phyloP scores from a whole-genome alignment of 2,113 vertebrate genomes.

The Daphoenositta chrysoptera region DNA sequence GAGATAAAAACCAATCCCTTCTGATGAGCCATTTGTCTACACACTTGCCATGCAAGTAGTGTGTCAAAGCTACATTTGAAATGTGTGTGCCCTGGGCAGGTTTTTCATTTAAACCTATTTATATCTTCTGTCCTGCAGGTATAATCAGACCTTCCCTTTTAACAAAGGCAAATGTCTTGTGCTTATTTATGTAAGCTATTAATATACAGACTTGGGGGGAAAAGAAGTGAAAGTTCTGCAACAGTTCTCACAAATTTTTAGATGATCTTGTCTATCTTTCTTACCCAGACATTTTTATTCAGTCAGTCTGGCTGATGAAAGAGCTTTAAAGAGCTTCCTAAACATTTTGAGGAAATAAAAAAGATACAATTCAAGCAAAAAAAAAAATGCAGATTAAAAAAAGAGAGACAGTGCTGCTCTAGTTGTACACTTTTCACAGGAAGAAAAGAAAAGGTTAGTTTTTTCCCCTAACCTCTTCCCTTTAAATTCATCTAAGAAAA shows the following conservation, averaged over 20 bases:
- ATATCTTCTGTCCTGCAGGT: not conserved
- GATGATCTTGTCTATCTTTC: not conserved
- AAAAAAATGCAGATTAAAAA: not conserved
- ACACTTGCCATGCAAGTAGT: not conserved
- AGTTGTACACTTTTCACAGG: not conserved
- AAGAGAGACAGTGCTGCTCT: not conserved
- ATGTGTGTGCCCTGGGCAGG: not conserved
- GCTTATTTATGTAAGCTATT: not conserved
- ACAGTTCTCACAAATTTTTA: not conserved
- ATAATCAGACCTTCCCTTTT: not conserved
- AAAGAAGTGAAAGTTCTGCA: not conserved
- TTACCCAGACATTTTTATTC: not conserved
- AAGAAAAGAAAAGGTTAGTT: accelerated
- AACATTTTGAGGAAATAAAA: not conserved
- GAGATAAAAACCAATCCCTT: not conserved
- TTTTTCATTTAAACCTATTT: not conserved
- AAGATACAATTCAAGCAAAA: not conserved
- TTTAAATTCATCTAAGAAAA: not conserved
- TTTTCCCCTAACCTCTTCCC: not conserved
- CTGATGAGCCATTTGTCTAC: not conserved
- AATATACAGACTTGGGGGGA: not conserved
- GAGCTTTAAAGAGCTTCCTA: not conserved
- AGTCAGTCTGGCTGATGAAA: not conserved
- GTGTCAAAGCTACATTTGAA: not conserved
- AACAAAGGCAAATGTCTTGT: not conserved